phyloP scores from a whole-genome alignment of 1,140 invertebrate genomes.

The Penaeus japonicus region DNA sequence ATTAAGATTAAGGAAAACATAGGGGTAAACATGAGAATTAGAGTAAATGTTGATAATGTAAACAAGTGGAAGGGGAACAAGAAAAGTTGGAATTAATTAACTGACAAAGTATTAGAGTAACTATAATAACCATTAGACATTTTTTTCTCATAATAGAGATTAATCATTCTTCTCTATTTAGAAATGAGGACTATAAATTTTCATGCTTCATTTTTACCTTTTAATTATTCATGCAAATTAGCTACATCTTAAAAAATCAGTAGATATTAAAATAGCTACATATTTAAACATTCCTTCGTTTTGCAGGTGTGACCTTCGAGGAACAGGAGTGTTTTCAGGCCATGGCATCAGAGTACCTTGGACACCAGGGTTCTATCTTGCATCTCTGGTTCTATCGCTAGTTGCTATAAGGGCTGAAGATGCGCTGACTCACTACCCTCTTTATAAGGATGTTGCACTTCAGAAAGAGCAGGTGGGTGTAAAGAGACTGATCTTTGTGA shows the following conservation, averaged over 20 bases:
- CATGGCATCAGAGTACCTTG: conserved; percentile 42
- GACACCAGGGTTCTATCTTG: conserved; percentile 43
- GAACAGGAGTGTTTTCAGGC: conserved; percentile 33
- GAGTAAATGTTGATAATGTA: background rate
- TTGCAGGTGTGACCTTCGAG: conserved; percentile 38
- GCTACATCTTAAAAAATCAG: background rate
- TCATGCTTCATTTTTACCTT: no score
- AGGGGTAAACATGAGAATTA: no score
- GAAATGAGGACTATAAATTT: no score
- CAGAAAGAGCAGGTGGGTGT: background rate
- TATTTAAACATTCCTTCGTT: background rate
- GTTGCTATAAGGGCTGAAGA: conserved; percentile 38
- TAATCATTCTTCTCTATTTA: no score
- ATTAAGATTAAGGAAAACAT: no score
- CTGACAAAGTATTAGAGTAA: background rate
- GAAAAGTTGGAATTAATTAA: background rate
- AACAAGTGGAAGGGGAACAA: background rate
- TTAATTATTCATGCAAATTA: no score
- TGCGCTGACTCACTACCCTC: background rate
- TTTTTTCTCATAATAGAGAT: no score
- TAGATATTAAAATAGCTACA: no score
- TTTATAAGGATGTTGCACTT: background rate
- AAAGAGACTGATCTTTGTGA: no score
- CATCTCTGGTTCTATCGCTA: conserved; percentile 29
- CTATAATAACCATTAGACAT: no score